Percentiles rank a stretch among this genome's conserved stretches.
phyloP scores from a whole-genome alignment of 2,888 invertebrate species.

The Atethmia centrago region DNA sequence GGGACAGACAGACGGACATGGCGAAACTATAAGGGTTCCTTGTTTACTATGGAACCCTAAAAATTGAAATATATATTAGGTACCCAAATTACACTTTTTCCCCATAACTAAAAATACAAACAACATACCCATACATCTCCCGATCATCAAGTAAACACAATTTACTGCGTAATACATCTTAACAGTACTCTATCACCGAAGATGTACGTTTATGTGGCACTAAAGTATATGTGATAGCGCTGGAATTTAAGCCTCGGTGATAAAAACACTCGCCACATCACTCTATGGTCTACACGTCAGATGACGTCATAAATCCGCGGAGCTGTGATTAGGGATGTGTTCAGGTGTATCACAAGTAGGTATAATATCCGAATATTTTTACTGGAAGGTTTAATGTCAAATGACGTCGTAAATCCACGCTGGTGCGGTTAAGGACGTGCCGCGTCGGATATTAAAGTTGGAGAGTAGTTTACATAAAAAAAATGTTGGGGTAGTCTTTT shows the following conservation, averaged over 20 bases:
- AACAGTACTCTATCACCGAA: conserved; percentile 32
- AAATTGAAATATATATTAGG: too few relatives aligned
- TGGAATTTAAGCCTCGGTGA: conserved; percentile 44
- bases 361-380: conserved; percentile 43
- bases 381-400: conserved; percentile 15
- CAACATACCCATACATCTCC: conserved; percentile 17
- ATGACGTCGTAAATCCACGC: conserved; percentile 56
- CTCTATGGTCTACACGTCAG: conserved; percentile 45
- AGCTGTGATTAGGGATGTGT: conserved; percentile 52
- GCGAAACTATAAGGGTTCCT: too few relatives aligned
- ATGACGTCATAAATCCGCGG: conserved; percentile 55
- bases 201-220: conserved; percentile 51
- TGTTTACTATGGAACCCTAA: too few relatives aligned
- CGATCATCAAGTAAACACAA: conserved; percentile 36
- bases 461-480: conserved; percentile 40
- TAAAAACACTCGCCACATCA: conserved; percentile 59
- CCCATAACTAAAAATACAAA: conserved; percentile 6
- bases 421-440: conserved; percentile 34
- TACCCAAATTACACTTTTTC: neutral
- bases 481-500: neutral
- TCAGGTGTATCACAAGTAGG: conserved; percentile 39
- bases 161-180: conserved; percentile 38
- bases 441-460: conserved; percentile 35
- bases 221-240: conserved; percentile 49
- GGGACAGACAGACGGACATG: too few relatives aligned